Base-by-base conservation (phyloP, 2,888 invertebrate species). In the Eremobia ochroleuca region DNA sequence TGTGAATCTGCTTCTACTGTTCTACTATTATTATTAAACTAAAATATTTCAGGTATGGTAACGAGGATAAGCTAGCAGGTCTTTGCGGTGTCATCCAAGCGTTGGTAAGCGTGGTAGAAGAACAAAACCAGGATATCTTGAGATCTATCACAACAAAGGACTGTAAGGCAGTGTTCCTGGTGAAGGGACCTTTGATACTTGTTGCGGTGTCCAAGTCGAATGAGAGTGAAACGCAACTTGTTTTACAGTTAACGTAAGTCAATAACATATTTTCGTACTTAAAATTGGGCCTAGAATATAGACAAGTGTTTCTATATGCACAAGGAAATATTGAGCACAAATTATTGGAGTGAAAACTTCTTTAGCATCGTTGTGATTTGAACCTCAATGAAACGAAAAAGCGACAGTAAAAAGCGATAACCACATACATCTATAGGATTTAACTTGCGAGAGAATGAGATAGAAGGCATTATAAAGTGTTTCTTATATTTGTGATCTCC, bases 41-140 rank as follows among this genome's bases (percentile, higher is more conserved):
- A 58, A 58, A 34, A 37, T 59, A 9, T 73, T 95, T 79, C 92
- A 98, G 99, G 90, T 98, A 99, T 95, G 99, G 99, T 9, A 98
- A 98, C 94, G 99, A 99, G 96, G 99, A 99, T 92, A 98, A 99
- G 94, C 95, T 99, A 90, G 99, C 99, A 13, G 99, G 99, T 28
- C 96, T 99, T 28, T 99, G 99, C 96, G 99, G 99, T 28, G 98
- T 99, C 0, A 98, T 99, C 97, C 99, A 99, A 94, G 99, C 99
- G 0, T 94, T 99, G 85, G 99, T 99, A 4, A 99, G 99, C 85
- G 98, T 99, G 88, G 98, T 99, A 0, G 98, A 99, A 92, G 98
- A 98, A 85, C 98, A 98, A 83, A 98, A 98, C 91, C 97, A 97
- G 85, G 99, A 99, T 96, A 98, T 98, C 84, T 98, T 99, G 81